Evolutionary conservation across 1,140 invertebrate species (phyloP).

Genomic region (Cotesia glomerata): DNA sequence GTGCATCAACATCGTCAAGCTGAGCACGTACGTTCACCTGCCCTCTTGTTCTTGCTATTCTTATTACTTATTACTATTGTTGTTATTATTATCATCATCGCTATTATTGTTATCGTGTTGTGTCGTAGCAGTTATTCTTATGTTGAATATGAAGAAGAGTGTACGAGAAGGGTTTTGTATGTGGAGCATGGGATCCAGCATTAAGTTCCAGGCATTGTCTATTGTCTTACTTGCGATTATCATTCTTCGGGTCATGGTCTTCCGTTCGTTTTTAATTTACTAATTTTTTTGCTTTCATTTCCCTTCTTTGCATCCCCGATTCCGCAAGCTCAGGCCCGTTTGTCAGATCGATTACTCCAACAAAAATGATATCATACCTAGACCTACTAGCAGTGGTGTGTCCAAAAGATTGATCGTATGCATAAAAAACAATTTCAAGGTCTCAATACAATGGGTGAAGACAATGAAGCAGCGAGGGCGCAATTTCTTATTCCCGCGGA

Average conservation of each 20-base stretch:
- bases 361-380: no score
- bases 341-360: no score
- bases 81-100: no score
- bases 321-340: no score
- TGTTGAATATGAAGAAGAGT: slow-evolving; percentile 5
- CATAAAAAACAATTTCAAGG: slow-evolving; percentile 45
- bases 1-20: neutral
- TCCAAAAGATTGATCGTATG: no score
- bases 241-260: slow-evolving; percentile 22
- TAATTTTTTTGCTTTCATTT: neutral
- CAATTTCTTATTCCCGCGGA: slow-evolving; percentile 35
- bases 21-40: slow-evolving; percentile 25
- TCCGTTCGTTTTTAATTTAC: neutral
- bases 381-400: no score
- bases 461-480: slow-evolving; percentile 38
- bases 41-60: neutral
- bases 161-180: neutral
- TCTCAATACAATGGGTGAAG: slow-evolving; percentile 26
- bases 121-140: no score
- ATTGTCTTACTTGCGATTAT: slow-evolving; percentile 15
- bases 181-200: slow-evolving; percentile 26
- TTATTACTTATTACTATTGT: neutral
- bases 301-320: neutral
- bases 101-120: no score
- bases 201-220: slow-evolving; percentile 6